Base-by-base conservation (phyloP, 2,113 vertebrate species). In the Ceyx melanurus region DNA sequence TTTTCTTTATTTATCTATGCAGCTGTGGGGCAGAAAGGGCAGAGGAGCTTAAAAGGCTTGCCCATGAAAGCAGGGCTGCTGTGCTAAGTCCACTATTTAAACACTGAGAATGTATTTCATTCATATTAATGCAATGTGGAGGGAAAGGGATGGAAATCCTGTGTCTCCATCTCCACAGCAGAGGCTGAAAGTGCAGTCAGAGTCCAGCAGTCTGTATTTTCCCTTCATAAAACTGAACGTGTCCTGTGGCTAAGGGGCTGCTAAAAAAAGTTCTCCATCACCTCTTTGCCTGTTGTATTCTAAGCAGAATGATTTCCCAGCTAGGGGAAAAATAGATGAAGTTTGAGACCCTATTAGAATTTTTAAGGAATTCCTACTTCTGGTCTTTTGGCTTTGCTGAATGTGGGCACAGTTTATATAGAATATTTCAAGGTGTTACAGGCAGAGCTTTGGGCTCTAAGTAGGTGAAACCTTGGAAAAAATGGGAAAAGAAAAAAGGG, bases 301-400 rank as follows among this genome's bases (percentile, higher is more conserved):
- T 61, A 95, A 92, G 78, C 81, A 79, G 73, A 91, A 96, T 83
- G 26, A 85, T 96, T 96, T 97, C 94, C 96, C 93, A 93, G 95
- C 62, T 79, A 46, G 81, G 88, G 80, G 77, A 92, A 97, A 95
- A 94, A 93, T 18, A 82, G 78, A 91, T 94, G 75, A 93, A 92
- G 82, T 96, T 93, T 94, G 89, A 94, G 88, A 88, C 92, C 68
- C 90, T 94, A 93, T 96, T 96, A 97, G 80, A 80, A 95, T 86
- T 98, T 96, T 97, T 92, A 83, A 96, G 93, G 92, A 93, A 91
- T 74, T 94, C 79, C 71, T 95, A 48, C 66, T 89, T 86, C 92
- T 65, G 45, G 78, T 92, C 72, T 95, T 57, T 94, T 84, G 86
- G 43, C 95, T 96, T 94, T 89, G 61, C 90, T 95, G 73, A 95